Percentiles rank a stretch among this genome's conserved stretches.
Evolutionary conservation across 2,113 vertebrate species (phyloP).

Genomic region (Glaucidium brasilianum): DNA sequence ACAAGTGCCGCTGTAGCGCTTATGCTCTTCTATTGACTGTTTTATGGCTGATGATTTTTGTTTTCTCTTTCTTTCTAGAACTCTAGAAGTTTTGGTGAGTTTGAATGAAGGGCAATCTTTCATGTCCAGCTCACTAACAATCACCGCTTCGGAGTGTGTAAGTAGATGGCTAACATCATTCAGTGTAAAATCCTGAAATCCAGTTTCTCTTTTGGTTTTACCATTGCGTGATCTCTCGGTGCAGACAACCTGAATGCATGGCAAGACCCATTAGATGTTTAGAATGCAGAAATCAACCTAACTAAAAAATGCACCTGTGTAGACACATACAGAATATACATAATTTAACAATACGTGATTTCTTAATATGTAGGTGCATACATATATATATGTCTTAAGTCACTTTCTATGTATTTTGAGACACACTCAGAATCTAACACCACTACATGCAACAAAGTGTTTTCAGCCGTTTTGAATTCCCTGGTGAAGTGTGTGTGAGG

Average conservation of each 20-base stretch:
- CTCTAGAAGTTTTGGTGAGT: slow-evolving; percentile 89
- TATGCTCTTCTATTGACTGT: background rate
- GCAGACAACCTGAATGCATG: background rate
- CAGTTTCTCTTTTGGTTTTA: background rate
- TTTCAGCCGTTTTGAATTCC: background rate
- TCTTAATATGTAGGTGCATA: background rate
- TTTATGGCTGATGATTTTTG: background rate
- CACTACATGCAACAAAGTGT: background rate
- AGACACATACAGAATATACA: background rate
- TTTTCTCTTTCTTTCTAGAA: slow-evolving; percentile 72
- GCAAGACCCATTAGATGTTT: background rate
- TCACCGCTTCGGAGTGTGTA: slow-evolving; percentile 89
- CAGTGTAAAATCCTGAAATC: background rate
- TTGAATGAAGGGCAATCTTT: slow-evolving; percentile 85
- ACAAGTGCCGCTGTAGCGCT: accelerated
- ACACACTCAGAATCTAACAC: background rate
- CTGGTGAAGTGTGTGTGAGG: background rate
- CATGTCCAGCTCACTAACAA: slow-evolving; percentile 80
- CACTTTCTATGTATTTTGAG: background rate
- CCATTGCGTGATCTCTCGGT: background rate
- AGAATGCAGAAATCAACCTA: background rate
- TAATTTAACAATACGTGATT: background rate
- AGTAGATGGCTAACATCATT: slow-evolving; percentile 64
- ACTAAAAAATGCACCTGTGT: background rate
- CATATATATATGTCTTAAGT: background rate